These are phyloP conservation scores for Barypeithes pellucidus DNA, from an alignment of 2,888 invertebrate genomes.

Conservation along the genomic window DNA sequence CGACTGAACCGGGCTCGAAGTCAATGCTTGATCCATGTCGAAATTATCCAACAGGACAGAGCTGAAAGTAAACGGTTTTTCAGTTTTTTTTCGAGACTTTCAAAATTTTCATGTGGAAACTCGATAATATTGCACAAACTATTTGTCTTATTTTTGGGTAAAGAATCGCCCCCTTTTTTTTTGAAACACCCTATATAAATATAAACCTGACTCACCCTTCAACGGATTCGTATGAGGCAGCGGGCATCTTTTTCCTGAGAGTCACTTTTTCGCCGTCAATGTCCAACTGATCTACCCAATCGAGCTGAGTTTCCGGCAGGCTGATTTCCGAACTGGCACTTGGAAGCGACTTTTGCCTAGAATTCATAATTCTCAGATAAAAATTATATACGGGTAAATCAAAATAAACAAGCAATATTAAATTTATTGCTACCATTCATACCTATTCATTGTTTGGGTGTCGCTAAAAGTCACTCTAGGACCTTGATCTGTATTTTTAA, in stretches of 20 bases:
- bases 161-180: too few relatives aligned
- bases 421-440: conserved; percentile 27
- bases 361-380: neutral
- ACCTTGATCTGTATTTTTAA: conserved; percentile 71
- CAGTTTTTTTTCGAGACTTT: too few relatives aligned
- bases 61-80: conserved; percentile 43
- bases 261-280: conserved; percentile 79
- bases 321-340: conserved; percentile 83
- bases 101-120: too few relatives aligned
- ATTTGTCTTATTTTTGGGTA: too few relatives aligned
- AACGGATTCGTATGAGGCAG: conserved; percentile 66
- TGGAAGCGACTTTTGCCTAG: conserved; percentile 84
- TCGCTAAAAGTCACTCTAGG: conserved; percentile 77
- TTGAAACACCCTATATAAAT: neutral
- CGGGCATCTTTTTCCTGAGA: conserved; percentile 74
- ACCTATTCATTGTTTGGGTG: conserved; percentile 74
- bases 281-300: conserved; percentile 78
- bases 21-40: conserved; percentile 56
- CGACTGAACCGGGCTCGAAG: conserved; percentile 57
- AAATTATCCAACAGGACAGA: conserved; percentile 57
- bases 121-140: too few relatives aligned
- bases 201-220: conserved; percentile 60
- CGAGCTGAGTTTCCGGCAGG: conserved; percentile 73
- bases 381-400: too few relatives aligned
- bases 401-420: too few relatives aligned